Evolutionary conservation across 2,797 vertebrate genomes (phyloP).

Genomic region (Rhabdophis nuchalis): DNA sequence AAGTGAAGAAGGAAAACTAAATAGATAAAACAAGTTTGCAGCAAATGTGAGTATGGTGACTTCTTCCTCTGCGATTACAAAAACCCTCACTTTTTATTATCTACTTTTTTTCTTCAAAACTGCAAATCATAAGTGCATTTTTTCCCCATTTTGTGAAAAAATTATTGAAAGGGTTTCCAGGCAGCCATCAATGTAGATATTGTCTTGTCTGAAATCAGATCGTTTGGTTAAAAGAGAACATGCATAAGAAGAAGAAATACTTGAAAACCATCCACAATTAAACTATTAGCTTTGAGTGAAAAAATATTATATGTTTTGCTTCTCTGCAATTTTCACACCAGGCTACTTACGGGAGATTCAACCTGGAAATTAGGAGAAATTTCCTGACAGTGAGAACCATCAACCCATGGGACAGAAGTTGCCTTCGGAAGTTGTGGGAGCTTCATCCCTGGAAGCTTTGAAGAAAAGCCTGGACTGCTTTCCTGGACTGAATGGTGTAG

Average conservation of each 20-base stretch:
- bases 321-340: conserved; percentile 11
- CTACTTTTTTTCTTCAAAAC: background rate
- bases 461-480: too few species aligned
- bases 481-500: too few species aligned
- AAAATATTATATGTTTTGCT: background rate
- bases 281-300: background rate
- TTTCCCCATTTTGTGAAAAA: background rate
- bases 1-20: background rate
- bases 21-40: background rate
- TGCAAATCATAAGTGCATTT: background rate
- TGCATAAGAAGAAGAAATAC: conserved; percentile 32
- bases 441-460: too few species aligned
- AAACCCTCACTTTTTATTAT: background rate
- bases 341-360: background rate
- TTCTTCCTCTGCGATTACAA: background rate
- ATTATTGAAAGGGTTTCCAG: background rate
- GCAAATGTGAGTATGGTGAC: background rate
- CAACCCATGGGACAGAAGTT: too few species aligned
- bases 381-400: too few species aligned
- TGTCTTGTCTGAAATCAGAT: background rate
- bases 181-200: background rate
- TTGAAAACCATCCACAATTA: conserved; percentile 15
- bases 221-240: background rate
- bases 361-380: too few species aligned
- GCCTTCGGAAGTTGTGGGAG: too few species aligned